Evolutionary conservation across 2,888 invertebrate species (phyloP).

Genomic region (Lasioglossum calceatum): DNA sequence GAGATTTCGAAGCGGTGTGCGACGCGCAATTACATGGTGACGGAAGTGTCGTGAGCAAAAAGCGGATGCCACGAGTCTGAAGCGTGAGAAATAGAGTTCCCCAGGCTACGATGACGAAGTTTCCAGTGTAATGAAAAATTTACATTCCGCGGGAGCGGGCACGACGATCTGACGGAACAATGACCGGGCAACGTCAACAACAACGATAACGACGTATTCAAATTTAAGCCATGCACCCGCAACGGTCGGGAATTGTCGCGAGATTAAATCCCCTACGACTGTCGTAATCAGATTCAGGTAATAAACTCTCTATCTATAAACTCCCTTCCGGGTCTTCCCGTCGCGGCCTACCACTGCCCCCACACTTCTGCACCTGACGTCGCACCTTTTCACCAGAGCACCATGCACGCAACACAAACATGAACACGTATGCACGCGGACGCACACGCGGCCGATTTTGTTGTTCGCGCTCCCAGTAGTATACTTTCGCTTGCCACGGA

Average conservation of each 20-base stretch:
- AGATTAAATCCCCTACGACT: constrained; percentile 71
- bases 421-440: neutral
- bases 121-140: constrained; percentile 38
- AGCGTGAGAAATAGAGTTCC: neutral
- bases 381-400: neutral
- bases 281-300: constrained; percentile 73
- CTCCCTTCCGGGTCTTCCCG: constrained; percentile 21
- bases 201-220: constrained; percentile 62
- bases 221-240: constrained; percentile 64
- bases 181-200: constrained; percentile 43
- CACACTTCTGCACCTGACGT: neutral
- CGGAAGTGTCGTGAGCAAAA: neutral
- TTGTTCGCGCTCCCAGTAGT: constrained; percentile 53
- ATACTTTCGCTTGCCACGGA: constrained; percentile 57
- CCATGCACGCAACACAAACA: neutral
- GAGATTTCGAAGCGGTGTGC: too few species aligned
- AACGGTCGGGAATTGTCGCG: constrained; percentile 60
- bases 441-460: constrained; percentile 47
- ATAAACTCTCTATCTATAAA: constrained; percentile 71
- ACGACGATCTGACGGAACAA: constrained; percentile 5
- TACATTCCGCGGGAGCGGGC: constrained; percentile 2
- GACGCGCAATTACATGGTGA: neutral
- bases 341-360: neutral
- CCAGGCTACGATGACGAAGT: neutral
- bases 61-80: neutral